These are phyloP conservation scores for Pollenia labialis DNA, from an alignment of 2,888 invertebrate genomes.

Conservation along the genomic window DNA sequence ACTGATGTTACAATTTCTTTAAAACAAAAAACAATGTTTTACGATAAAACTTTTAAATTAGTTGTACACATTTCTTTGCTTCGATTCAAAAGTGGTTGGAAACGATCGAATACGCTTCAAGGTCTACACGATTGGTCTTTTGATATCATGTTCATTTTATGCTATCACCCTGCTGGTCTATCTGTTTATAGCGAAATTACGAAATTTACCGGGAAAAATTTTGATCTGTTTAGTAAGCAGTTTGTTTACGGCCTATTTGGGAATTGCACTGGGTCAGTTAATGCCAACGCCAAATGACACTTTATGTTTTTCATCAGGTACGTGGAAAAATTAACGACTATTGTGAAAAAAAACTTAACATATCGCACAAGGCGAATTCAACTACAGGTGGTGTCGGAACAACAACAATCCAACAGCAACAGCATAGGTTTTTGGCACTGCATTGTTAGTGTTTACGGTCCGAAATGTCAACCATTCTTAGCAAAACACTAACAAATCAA, in stretches of 20 bases:
- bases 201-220: slow-evolving; percentile 90
- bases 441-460: too few species aligned
- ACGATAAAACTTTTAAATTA: slow-evolving; percentile 75
- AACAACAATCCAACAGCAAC: too few species aligned
- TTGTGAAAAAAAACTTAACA: not conserved
- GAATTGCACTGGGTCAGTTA: slow-evolving; percentile 86
- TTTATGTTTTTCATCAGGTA: slow-evolving; percentile 86
- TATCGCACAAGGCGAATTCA: too few species aligned
- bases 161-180: slow-evolving; percentile 88
- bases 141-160: slow-evolving; percentile 88
- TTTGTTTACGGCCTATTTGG: slow-evolving; percentile 87
- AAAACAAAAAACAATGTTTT: slow-evolving; percentile 26
- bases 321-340: slow-evolving; percentile 74
- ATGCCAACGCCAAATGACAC: slow-evolving; percentile 82
- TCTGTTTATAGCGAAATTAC: slow-evolving; percentile 87
- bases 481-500: too few species aligned
- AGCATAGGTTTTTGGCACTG: too few species aligned
- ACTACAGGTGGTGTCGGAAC: too few species aligned
- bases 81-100: slow-evolving; percentile 80
- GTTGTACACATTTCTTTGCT: slow-evolving; percentile 82
- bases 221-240: slow-evolving; percentile 89
- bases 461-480: too few species aligned
- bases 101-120: slow-evolving; percentile 81
- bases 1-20: not conserved
- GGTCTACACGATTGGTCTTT: slow-evolving; percentile 83